A percentile compares a stretch with the other conserved stretches of the same genome.
Conservation (phyloP, 1,140 invertebrate genomes). For the Dreissena rostriformis region DNA sequence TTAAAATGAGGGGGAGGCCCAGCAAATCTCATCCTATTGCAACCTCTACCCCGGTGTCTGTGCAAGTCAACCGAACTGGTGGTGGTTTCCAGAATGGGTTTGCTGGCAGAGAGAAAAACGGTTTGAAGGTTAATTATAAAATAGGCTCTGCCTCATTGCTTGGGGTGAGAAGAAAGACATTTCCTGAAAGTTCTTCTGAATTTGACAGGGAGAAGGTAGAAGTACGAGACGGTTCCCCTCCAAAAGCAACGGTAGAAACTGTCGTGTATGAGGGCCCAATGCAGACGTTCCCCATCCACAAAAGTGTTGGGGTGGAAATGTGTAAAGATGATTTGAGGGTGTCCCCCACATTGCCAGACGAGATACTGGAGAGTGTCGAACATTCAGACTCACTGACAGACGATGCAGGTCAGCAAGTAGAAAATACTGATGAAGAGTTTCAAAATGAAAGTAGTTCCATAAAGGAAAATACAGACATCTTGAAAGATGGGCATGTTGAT, state of each 20-base stretch:
- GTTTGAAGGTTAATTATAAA: too few relatives aligned
- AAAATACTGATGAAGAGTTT: background rate
- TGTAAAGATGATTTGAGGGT: slow-evolving; percentile 4
- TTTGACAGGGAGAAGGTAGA: too few relatives aligned
- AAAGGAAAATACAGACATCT: too few relatives aligned
- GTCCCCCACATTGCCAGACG: slow-evolving; percentile 25
- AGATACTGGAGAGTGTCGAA: slow-evolving; percentile 14
- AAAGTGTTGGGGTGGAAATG: background rate
- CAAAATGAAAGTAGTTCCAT: background rate
- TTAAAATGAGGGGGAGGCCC: slow-evolving; percentile 66
- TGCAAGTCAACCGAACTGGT: slow-evolving; percentile 53
- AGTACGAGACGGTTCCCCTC: too few relatives aligned
- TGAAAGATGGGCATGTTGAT: background rate
- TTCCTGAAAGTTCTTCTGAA: too few relatives aligned
- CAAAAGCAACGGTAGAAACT: too few relatives aligned
- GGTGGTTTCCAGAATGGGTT: too few relatives aligned
- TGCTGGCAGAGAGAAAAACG: too few relatives aligned
- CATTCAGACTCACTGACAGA: background rate
- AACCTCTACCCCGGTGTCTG: slow-evolving; percentile 25
- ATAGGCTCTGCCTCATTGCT: too few relatives aligned
- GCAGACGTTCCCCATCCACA: too few relatives aligned
- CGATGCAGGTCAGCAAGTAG: background rate
- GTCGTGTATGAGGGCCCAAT: too few relatives aligned
- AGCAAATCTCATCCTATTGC: slow-evolving; percentile 21
- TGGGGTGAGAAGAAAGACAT: too few relatives aligned